Evolutionary conservation across 2,888 invertebrate genomes (phyloP).

Genomic region (Brachycybe producta): DNA sequence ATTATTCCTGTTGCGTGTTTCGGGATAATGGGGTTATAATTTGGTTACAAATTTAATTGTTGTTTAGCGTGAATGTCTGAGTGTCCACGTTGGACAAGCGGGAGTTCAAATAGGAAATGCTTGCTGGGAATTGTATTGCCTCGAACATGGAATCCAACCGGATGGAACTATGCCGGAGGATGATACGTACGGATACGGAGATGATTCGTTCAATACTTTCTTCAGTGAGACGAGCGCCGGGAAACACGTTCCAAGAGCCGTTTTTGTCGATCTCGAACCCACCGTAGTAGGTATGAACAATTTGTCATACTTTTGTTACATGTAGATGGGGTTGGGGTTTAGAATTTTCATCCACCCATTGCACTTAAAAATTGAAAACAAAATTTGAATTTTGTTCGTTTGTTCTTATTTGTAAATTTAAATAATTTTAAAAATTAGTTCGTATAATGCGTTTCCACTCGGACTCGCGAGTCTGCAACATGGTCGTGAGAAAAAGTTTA

Average conservation of each 20-base stretch:
- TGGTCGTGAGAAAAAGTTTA: no score
- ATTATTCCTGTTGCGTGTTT: no score
- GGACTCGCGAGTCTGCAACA: no score
- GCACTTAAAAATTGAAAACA: no score
- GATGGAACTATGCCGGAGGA: constrained; percentile 23
- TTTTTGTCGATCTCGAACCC: constrained; percentile 41
- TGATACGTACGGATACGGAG: constrained; percentile 25
- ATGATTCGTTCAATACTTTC: constrained; percentile 41
- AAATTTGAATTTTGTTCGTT: neutral
- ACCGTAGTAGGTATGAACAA: constrained; percentile 37
- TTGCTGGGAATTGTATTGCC: constrained; percentile 44
- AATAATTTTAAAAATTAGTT: no score
- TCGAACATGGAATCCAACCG: constrained; percentile 40
- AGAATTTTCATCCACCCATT: constrained; percentile 11
- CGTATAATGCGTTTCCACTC: no score
- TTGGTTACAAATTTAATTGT: neutral
- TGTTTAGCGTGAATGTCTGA: constrained; percentile 38
- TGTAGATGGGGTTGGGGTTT: no score
- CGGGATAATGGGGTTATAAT: neutral
- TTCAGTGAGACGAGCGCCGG: constrained; percentile 40
- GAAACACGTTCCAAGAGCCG: constrained; percentile 38
- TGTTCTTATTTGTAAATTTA: no score
- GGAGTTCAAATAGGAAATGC: constrained; percentile 42
- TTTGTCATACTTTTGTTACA: no score
- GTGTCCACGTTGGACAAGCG: constrained; percentile 40